These are phyloP conservation scores for Phaetusa simplex DNA, from an alignment of 2,113 vertebrate genomes.

Conservation along the genomic window DNA sequence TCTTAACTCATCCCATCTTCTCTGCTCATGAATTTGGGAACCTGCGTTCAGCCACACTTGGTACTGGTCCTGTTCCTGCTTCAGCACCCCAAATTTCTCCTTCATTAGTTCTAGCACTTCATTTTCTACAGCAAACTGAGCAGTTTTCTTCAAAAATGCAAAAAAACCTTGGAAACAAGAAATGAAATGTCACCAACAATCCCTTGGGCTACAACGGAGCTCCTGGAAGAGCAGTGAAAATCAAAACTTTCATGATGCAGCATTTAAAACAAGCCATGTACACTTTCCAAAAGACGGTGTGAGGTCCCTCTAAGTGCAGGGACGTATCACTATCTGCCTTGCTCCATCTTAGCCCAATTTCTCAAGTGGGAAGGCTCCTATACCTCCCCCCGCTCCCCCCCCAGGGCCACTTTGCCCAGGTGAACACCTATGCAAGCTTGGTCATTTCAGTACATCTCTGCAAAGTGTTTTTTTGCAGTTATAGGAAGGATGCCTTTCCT, in stretches of 20 bases:
- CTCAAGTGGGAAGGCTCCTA: not conserved
- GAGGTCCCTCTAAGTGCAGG: not conserved
- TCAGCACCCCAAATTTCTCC: not conserved
- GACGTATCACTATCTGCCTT: not conserved
- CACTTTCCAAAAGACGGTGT: not conserved
- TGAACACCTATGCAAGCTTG: not conserved
- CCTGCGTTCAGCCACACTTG: not conserved
- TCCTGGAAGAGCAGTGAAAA: not conserved
- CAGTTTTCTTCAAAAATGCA: not conserved
- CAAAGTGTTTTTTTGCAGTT: not conserved
- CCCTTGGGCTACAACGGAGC: not conserved
- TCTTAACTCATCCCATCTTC: not conserved
- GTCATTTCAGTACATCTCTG: not conserved
- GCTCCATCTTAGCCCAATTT: not conserved
- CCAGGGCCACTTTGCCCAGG: not conserved
- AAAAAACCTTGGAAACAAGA: not conserved
- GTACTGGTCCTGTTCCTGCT: not conserved
- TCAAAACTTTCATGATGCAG: not conserved
- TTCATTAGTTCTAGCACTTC: not conserved
- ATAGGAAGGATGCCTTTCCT: not conserved
- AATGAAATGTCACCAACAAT: not conserved
- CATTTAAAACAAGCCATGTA: not conserved
- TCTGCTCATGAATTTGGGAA: not conserved
- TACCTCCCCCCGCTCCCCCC: no score
- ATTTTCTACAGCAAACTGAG: not conserved